phyloP scores from a whole-genome alignment of 2,113 vertebrate genomes.

The Phalacrocorax pelagicus region DNA sequence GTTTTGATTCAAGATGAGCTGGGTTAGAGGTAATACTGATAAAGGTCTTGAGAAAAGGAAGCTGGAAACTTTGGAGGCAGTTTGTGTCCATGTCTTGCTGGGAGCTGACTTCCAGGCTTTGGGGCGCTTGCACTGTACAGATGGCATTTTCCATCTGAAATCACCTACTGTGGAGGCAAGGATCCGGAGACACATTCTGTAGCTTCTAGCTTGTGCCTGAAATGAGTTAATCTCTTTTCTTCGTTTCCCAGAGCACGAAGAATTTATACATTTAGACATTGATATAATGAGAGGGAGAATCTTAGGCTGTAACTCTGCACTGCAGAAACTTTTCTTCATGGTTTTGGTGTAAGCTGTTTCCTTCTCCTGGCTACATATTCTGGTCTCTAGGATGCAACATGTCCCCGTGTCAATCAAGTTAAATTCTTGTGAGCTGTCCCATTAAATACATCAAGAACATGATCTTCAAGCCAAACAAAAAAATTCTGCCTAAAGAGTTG shows the following conservation, averaged over 20 bases:
- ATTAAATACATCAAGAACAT: neutral
- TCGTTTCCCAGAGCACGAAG: neutral
- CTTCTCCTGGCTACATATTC: neutral
- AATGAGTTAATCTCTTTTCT: neutral
- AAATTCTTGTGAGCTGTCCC: neutral
- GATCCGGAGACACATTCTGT: neutral
- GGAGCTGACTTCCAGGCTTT: neutral
- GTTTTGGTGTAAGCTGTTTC: neutral
- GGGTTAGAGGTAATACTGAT: neutral
- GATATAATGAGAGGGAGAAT: neutral
- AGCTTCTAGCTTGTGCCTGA: neutral
- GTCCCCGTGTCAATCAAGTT: neutral
- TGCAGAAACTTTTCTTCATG: neutral
- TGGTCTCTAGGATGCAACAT: neutral
- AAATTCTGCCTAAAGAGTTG: neutral
- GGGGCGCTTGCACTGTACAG: neutral
- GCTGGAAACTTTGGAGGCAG: neutral
- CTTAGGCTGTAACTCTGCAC: rapidly evolving
- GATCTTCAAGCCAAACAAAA: neutral
- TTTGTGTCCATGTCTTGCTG: neutral
- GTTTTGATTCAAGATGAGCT: neutral
- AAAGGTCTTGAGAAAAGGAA: neutral
- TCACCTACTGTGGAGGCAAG: neutral
- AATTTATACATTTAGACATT: neutral
- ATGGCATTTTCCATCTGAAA: constrained; percentile 4